Percentiles rank a stretch among this genome's conserved stretches.
Evolutionary conservation across 30 jellyfish, hydroid and myxozoan species (phyloP).

Genomic region (Cassiopea andromeda): DNA sequence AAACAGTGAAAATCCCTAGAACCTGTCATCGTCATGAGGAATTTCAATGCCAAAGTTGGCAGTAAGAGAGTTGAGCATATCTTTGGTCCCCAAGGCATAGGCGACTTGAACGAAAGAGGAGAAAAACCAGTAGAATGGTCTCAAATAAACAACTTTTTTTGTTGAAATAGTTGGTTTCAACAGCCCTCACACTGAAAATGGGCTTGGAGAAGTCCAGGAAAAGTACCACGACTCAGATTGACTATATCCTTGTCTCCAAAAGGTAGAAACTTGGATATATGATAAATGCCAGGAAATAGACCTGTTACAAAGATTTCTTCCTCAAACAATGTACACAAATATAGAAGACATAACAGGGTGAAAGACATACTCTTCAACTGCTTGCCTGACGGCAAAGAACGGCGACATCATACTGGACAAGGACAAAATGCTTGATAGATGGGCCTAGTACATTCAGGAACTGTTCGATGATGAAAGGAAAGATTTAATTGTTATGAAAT

Average conservation of each 20-base stretch:
- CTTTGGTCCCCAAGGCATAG: slow-evolving; percentile 12
- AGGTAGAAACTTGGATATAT: not conserved
- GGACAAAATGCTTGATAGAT: too few relatives aligned
- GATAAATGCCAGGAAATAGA: slow-evolving; percentile 20
- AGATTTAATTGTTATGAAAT: too few relatives aligned
- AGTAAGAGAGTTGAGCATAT: not conserved
- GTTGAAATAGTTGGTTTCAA: slow-evolving; percentile 19
- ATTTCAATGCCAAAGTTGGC: slow-evolving; percentile 26
- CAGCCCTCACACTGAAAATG: not conserved
- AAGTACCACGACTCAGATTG: slow-evolving; percentile 4
- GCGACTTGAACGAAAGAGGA: slow-evolving; percentile 20
- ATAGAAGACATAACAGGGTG: not conserved
- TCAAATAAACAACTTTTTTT: not conserved
- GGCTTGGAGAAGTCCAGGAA: slow-evolving; percentile 44
- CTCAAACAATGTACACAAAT: not conserved
- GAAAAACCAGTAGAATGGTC: slow-evolving; percentile 31
- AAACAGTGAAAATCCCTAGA: too few relatives aligned
- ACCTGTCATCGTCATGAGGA: slow-evolving; percentile 29
- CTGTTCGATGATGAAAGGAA: too few relatives aligned
- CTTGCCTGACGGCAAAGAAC: not conserved
- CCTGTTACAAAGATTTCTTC: not conserved
- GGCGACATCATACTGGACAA: not conserved
- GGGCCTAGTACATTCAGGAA: too few relatives aligned
- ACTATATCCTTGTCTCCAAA: slow-evolving; percentile 8
- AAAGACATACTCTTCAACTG: not conserved